Conservation (phyloP, 1,140 invertebrate genomes). For the Pogonomyrmex barbatus region DNA sequence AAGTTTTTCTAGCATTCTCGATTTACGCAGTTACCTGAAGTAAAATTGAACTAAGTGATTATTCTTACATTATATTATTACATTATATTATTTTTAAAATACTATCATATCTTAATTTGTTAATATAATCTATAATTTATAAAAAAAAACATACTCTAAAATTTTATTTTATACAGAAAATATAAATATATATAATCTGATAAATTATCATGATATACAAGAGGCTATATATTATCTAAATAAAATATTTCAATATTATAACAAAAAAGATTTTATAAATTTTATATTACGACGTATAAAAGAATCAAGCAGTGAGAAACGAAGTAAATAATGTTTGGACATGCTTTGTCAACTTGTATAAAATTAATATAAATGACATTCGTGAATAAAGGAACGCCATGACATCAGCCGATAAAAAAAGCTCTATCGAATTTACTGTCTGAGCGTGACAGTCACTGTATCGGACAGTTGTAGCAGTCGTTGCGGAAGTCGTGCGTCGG, state of each 20-base stretch:
- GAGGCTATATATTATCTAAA: background rate
- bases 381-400: slow-evolving; percentile 10
- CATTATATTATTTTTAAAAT: background rate
- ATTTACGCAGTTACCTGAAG: background rate
- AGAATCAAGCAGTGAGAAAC: background rate
- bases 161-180: background rate
- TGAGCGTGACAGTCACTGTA: slow-evolving; percentile 64
- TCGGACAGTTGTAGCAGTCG: slow-evolving; percentile 60
- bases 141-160: background rate
- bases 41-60: background rate
- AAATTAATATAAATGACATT: slow-evolving; percentile 51
- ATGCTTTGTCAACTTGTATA: slow-evolving; percentile 22
- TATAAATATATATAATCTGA: background rate
- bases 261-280: background rate
- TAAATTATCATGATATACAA: background rate
- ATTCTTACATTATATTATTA: background rate
- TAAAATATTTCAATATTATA: background rate
- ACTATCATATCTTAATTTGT: background rate
- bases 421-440: slow-evolving; percentile 55
- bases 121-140: background rate
- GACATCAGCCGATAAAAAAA: slow-evolving; percentile 52
- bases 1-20: background rate
- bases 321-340: slow-evolving; percentile 9
- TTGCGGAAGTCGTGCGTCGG: slow-evolving; percentile 55
- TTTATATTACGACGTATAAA: background rate